Conservation (phyloP, 1,140 invertebrate genomes). For the Drosophila aff. region DNA sequence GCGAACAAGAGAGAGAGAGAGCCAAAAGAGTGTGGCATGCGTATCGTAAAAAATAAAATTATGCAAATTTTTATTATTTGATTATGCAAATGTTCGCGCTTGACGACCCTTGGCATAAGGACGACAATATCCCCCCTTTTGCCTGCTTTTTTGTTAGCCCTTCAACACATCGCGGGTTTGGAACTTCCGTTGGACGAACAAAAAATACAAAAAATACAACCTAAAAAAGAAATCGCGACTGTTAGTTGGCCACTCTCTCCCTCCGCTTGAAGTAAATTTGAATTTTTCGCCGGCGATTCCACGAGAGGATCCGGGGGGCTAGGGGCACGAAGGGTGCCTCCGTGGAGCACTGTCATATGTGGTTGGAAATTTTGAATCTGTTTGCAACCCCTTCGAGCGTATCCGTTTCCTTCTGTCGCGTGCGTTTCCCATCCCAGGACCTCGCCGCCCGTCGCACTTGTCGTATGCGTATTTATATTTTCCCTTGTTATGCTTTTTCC, state of each 20-base stretch:
- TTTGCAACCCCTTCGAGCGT: slow-evolving; percentile 83
- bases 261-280: slow-evolving; percentile 60
- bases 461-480: slow-evolving; percentile 82
- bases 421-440: slow-evolving; percentile 54
- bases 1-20: background rate
- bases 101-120: slow-evolving; percentile 85
- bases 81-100: slow-evolving; percentile 85
- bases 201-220: slow-evolving; percentile 21
- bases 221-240: slow-evolving; percentile 53
- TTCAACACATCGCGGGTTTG: slow-evolving; percentile 49
- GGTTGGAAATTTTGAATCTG: slow-evolving; percentile 84
- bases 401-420: slow-evolving; percentile 83
- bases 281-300: slow-evolving; percentile 67
- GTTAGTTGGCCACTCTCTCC: slow-evolving; percentile 66
- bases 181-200: slow-evolving; percentile 59
- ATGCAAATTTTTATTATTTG: slow-evolving; percentile 85
- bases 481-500: slow-evolving; percentile 60
- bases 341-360: slow-evolving; percentile 82
- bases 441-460: slow-evolving; percentile 46
- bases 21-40: slow-evolving; percentile 43
- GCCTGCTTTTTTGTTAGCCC: slow-evolving; percentile 2
- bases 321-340: slow-evolving; percentile 31
- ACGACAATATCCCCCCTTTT: slow-evolving; percentile 67
- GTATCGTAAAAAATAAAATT: slow-evolving; percentile 84
- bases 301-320: slow-evolving; percentile 9